Base-by-base conservation (phyloP, 2,797 vertebrate species). In the Crocidura indochinensis region DNA sequence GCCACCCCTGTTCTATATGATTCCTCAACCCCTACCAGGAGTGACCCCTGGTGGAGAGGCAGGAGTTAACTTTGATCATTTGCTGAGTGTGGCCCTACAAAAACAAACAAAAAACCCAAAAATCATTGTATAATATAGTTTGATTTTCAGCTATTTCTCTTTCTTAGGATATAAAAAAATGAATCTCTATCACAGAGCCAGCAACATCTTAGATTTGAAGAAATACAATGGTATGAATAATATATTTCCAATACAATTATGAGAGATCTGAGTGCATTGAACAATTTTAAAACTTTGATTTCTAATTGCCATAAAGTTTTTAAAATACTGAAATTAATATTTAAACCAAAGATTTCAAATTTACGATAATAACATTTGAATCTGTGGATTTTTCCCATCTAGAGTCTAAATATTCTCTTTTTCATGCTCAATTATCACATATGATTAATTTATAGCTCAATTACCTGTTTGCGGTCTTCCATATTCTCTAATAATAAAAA, bases 21-120 rank as follows among this genome's bases (percentile, higher is more conserved):
- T 38, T 38, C 38, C 5, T 38, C 38, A 38, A 38, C 38, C 38
- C 38, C 38, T 38, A 38, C 38, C 38, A 38, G 38, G 38, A 38
- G 5, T 38, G 38, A 38, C 38, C 38, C 38, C 38, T 38, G 38
- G 38, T 38, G 38, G 38, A 38, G 38, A 38, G 38, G 38, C 38
- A 38, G 38, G 38, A 2, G 38, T 38, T 2, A 38, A 38, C 38
- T 38, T 38, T 38, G 38, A 38, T 38, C 38, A 38, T 38, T 38
- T 38, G 38, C 38, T 38, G 38, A 38, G 38, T 38, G 38, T 38
- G 38, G 38, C 38, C 38, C 38, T 38, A 38, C 38, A 38, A 38
- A 38, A 38, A 38, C 38, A 38, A 38, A 81, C 51, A 78, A 93
- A 93, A 72, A 51, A 93, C 91, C 68, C 75, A 77, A 38, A 12